These are phyloP conservation scores for Sipha flava DNA, from an alignment of 1,140 invertebrate genomes.

Conservation along the genomic window DNA sequence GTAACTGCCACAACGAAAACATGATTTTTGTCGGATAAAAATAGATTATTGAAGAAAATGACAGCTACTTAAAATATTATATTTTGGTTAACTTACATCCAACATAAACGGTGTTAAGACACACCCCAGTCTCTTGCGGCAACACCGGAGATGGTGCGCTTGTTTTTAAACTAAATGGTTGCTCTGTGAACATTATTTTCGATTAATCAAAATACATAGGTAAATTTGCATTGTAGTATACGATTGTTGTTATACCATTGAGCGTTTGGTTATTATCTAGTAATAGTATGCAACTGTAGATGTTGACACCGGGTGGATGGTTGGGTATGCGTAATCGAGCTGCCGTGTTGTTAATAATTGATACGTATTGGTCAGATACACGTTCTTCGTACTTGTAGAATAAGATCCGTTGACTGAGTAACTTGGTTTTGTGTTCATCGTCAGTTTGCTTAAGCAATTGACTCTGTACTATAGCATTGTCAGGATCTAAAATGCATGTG, in stretches of 20 bases:
- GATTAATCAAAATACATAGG: background rate
- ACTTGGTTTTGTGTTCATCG: too few species aligned
- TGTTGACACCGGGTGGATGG: constrained; percentile 44
- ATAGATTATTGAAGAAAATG: too few species aligned
- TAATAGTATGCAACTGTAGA: constrained; percentile 45
- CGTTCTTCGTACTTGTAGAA: constrained; percentile 46
- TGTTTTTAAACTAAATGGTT: background rate
- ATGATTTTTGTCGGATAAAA: too few species aligned
- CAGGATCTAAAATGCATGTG: constrained; percentile 47
- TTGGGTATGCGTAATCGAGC: constrained; percentile 44
- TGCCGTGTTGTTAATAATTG: constrained; percentile 48
- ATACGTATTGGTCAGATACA: constrained; percentile 46
- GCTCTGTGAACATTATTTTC: background rate
- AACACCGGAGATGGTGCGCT: background rate
- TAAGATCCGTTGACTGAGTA: constrained; percentile 45
- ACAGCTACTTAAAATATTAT: too few species aligned
- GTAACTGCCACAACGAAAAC: too few species aligned
- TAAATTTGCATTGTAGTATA: background rate
- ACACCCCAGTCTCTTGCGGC: constrained; percentile 39
- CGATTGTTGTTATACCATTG: too few species aligned
- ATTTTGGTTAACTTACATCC: constrained; percentile 46
- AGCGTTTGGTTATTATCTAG: background rate
- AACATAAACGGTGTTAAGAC: constrained; percentile 48
- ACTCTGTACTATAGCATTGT: constrained; percentile 43
- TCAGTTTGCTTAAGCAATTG: constrained; percentile 45